Evolutionary conservation across 2,888 invertebrate genomes (phyloP), one percentile per base, ranked within the genome.

Genomic region (Sesia apiformis): DNA sequence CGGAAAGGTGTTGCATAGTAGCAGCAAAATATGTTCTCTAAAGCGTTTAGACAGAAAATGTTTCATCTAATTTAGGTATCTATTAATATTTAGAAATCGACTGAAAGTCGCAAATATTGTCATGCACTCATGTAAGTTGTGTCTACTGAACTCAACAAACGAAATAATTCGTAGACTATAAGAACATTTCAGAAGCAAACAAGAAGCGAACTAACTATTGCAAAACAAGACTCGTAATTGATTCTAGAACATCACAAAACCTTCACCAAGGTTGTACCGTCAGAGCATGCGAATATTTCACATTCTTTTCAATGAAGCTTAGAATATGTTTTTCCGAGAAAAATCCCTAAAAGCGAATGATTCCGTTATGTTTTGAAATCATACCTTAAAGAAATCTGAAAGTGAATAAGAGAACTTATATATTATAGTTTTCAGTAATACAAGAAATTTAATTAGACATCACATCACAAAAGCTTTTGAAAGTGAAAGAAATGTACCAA

Each of bases 391-490:
- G 63, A 69, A 65, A 66, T 67, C 59, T 66, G 55, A 64, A 64
- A 69, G 67, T 65, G 65, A 67, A 64, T 60, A 6, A 1, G 50
- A 68, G 59, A 65, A 69, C 65, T 70, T 64, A 40, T 40, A 56
- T 52, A 55, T 49, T 49, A 39, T 52, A 53, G 62, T 62, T 62
- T 68, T 63, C 58, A 70, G 72, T 79, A 78, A 5, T 66, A 65
- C 63, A 72, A 69, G 72, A 76, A 72, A 76, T 78, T 75, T 75
- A 71, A 74, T 75, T 70, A 81, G 75, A 86, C 78, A 84, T 83
- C 84, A 88, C 88, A 88, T 87, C 87, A 88, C 88, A 88, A 82
- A 89, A 89, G 88, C 88, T 80, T 73, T 63, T 70, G 73, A 62
- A 57, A 65, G 76, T 72, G 70, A 71, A 66, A 79, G 84, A 80